Conservation (phyloP, 1,140 invertebrate genomes). For the Penaeus indicus region DNA sequence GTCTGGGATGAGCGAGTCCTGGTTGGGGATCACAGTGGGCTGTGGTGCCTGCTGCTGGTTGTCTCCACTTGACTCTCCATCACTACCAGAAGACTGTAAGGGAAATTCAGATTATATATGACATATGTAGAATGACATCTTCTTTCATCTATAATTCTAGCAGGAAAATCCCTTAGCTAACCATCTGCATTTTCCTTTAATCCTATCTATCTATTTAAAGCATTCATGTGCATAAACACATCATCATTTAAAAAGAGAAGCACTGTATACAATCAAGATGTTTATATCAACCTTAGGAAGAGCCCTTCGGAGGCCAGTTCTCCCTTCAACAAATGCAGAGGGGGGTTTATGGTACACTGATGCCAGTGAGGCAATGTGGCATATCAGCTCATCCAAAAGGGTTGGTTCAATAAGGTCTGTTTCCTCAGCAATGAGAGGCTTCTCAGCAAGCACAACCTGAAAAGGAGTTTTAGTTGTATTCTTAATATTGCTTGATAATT, state of each 20-base stretch:
- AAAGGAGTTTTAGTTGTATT: not conserved
- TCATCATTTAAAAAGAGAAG: not conserved
- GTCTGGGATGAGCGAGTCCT: conserved; percentile 97
- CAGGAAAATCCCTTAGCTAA: not conserved
- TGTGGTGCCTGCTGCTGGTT: conserved; percentile 66
- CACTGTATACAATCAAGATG: not conserved
- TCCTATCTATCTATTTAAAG: too few relatives aligned
- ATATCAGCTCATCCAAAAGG: conserved; percentile 97
- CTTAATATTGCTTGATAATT: not conserved
- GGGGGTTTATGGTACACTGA: conserved; percentile 99
- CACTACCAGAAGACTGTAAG: conserved; percentile 47
- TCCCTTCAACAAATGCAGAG: conserved; percentile 96
- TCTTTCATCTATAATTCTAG: too few relatives aligned
- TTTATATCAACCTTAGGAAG: conserved; percentile 52
- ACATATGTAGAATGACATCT: not conserved
- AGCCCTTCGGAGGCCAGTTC: conserved; percentile 68
- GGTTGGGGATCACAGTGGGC: conserved; percentile 84
- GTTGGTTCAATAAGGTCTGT: conserved; percentile 99
- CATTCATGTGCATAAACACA: not conserved
- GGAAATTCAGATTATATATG: not conserved
- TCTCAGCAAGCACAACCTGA: conserved; percentile 97
- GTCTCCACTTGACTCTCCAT: conserved; percentile 67
- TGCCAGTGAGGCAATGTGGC: conserved; percentile 98
- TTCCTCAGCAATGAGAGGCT: conserved; percentile 99
- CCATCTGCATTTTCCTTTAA: not conserved